Conservation (phyloP, 2,797 vertebrate genomes). For the Darevskia mixta region DNA sequence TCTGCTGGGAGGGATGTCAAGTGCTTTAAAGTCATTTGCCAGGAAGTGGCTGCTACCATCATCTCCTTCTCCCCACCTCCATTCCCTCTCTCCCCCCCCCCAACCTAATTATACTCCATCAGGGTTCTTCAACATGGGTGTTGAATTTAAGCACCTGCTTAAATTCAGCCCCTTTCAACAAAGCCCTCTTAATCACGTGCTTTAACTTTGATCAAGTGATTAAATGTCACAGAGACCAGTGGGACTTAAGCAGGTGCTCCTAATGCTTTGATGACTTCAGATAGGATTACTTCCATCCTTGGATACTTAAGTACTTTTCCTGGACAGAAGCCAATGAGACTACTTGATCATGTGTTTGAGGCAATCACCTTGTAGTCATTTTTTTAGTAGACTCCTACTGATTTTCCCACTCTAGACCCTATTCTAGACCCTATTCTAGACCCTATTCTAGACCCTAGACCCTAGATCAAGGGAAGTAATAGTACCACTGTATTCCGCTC, state of each 20-base stretch:
- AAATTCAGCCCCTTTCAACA: constrained; percentile 7
- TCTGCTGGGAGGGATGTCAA: neutral
- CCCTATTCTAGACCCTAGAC: too few relatives aligned
- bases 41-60: neutral
- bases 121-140: neutral
- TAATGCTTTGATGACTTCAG: constrained; percentile 15
- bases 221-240: constrained; percentile 7
- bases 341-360: constrained; percentile 15
- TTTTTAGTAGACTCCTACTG: neutral
- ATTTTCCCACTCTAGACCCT: neutral
- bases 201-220: constrained; percentile 37
- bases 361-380: neutral
- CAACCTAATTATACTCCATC: constrained; percentile 1
- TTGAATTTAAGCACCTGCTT: constrained; percentile 19
- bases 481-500: too few relatives aligned
- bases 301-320: neutral
- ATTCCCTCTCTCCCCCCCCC: neutral
- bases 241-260: constrained; percentile 33
- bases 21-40: neutral
- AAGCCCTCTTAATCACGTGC: constrained; percentile 12
- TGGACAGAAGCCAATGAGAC: constrained; percentile 5
- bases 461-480: too few relatives aligned
- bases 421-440: too few relatives aligned
- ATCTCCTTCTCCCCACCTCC: neutral
- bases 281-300: constrained; percentile 7